These are phyloP conservation scores for Nipponia nippon DNA, from an alignment of 2,113 vertebrate species.

Conservation along the genomic window DNA sequence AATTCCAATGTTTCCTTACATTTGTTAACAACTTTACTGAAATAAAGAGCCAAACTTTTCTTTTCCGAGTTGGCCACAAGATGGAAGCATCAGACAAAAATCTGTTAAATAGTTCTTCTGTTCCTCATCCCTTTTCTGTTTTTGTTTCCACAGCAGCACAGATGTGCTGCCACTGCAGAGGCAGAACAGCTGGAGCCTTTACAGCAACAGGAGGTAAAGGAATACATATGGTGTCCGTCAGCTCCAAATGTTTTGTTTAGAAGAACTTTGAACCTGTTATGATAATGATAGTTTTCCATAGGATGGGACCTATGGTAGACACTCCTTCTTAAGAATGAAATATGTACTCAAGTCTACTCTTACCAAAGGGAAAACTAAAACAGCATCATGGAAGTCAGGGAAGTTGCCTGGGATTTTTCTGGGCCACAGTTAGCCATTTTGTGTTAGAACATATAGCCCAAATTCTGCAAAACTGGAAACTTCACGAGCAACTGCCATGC, in stretches of 20 bases:
- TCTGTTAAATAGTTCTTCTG: background rate
- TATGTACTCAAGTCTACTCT: background rate
- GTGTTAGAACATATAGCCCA: background rate
- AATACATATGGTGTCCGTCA: background rate
- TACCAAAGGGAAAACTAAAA: background rate
- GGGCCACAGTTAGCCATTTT: background rate
- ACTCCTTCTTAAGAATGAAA: background rate
- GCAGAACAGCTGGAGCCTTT: background rate
- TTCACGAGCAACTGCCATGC: background rate
- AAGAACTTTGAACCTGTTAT: background rate
- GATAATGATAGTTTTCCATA: background rate
- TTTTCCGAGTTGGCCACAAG: conserved; percentile 65
- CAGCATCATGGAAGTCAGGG: background rate
- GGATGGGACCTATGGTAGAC: background rate
- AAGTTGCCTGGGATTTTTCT: background rate
- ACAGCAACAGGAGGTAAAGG: background rate
- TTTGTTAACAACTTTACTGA: background rate
- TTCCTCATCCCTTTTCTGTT: background rate
- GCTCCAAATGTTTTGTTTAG: background rate
- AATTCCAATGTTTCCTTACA: background rate
- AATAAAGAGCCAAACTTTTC: background rate
- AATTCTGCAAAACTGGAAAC: background rate
- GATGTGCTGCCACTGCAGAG: background rate
- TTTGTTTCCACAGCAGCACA: background rate
- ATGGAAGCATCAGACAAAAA: conserved; percentile 73